Evolutionary conservation across 2,888 invertebrate species (phyloP).

Genomic region (Pyrocoelia pectoralis): DNA sequence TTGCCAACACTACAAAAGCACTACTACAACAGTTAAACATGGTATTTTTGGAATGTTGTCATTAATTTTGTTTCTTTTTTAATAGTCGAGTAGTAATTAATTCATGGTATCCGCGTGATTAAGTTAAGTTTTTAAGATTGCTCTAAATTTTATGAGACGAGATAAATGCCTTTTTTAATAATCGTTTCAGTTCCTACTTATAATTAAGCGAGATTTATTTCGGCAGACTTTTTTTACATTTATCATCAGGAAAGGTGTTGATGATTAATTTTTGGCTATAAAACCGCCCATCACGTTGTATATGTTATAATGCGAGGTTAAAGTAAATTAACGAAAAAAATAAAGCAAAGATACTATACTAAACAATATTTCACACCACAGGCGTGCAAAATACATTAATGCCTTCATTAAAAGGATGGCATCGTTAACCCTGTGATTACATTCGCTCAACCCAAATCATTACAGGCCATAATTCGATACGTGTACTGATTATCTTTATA

Average conservation of each 20-base stretch:
- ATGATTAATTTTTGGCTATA: not conserved
- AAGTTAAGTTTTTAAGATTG: too few species aligned
- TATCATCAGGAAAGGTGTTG: not conserved
- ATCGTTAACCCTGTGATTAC: constrained; percentile 28
- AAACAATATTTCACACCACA: constrained; percentile 46
- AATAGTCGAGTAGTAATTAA: not conserved
- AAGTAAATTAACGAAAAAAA: constrained; percentile 6
- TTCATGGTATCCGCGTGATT: too few species aligned
- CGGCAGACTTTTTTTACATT: too few species aligned
- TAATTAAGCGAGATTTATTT: not conserved
- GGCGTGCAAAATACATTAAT: constrained; percentile 50
- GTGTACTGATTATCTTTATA: constrained; percentile 31
- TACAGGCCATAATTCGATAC: constrained; percentile 26
- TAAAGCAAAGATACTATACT: constrained; percentile 2
- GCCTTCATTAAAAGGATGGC: constrained; percentile 46
- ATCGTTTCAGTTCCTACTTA: not conserved
- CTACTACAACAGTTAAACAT: not conserved
- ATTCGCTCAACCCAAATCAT: constrained; percentile 27
- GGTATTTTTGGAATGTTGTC: not conserved
- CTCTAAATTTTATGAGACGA: too few species aligned
- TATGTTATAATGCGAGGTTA: not conserved
- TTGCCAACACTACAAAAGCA: not conserved
- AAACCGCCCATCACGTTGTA: not conserved
- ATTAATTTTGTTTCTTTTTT: not conserved
- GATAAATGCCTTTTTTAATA: too few species aligned